A percentile compares a stretch with the other conserved stretches of the same genome.
Evolutionary conservation across 2,797 vertebrate species (phyloP).

Genomic region (Vespertilio murinus): DNA sequence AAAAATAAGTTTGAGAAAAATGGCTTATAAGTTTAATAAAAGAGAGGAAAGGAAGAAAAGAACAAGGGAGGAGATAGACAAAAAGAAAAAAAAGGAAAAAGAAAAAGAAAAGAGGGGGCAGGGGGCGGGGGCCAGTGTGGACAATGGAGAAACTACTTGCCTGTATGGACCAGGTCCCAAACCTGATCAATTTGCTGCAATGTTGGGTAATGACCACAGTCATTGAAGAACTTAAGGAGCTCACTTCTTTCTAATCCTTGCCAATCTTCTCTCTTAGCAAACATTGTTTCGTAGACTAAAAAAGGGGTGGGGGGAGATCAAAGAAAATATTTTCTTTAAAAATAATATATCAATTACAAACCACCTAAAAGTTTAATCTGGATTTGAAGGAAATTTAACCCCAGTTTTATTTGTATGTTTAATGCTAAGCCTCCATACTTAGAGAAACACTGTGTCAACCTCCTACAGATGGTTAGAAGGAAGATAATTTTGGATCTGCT

Average conservation of each 20-base stretch:
- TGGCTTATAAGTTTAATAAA: not conserved
- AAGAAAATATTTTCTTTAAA: constrained; percentile 7
- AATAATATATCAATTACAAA: not conserved
- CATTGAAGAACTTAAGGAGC: constrained; percentile 68
- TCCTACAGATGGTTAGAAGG: not conserved
- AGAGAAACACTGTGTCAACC: not conserved
- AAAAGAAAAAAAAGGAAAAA: not conserved
- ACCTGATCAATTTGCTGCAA: constrained; percentile 21
- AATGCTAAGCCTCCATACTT: too few relatives aligned
- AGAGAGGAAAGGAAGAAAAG: not conserved
- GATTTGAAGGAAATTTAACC: not conserved
- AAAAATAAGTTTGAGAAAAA: not conserved
- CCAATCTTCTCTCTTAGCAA: constrained; percentile 66
- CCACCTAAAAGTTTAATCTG: not conserved
- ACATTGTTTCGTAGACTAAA: constrained; percentile 76
- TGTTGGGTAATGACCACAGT: constrained; percentile 69
- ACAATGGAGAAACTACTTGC: not conserved
- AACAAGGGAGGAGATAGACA: not conserved
- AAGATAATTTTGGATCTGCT: not conserved
- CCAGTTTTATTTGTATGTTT: not conserved
- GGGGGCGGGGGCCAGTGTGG: too few relatives aligned
- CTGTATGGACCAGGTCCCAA: constrained; percentile 31
- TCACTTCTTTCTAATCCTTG: constrained; percentile 71
- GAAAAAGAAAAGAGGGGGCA: not conserved
- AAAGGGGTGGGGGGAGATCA: not conserved